phyloP scores from a whole-genome alignment of 1,140 invertebrate species.

The Leptinotarsa defecta region DNA sequence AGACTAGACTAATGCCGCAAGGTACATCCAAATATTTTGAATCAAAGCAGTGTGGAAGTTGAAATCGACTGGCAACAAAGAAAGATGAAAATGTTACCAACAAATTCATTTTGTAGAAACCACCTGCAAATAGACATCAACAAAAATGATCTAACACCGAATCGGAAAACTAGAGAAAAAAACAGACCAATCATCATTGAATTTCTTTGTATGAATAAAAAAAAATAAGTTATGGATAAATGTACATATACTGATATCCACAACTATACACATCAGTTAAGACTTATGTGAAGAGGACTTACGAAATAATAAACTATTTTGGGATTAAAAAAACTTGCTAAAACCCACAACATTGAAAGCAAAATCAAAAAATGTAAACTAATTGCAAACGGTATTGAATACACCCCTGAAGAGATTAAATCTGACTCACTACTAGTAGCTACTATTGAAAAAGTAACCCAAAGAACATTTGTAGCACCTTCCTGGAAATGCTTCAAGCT shows the following conservation, averaged over 20 bases:
- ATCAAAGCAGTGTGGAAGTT: no score
- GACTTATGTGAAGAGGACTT: neutral
- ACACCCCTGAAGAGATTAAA: no score
- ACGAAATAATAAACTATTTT: slow-evolving; percentile 7
- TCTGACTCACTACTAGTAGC: no score
- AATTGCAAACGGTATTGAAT: no score
- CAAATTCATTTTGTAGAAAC: neutral
- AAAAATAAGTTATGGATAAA: slow-evolving; percentile 4
- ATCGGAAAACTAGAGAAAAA: neutral
- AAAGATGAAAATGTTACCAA: neutral
- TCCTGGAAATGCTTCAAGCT: neutral
- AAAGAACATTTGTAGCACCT: no score
- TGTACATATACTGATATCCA: neutral
- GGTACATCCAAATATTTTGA: no score
- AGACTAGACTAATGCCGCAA: no score
- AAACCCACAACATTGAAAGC: neutral
- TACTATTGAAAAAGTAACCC: no score
- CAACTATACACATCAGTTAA: neutral
- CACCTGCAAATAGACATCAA: slow-evolving; percentile 3
- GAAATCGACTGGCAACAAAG: neutral
- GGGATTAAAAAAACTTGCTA: slow-evolving; percentile 5
- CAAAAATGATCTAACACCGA: slow-evolving; percentile 1
- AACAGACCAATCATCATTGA: neutral
- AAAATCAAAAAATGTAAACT: neutral
- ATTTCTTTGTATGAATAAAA: neutral